Percentiles rank a stretch among this genome's conserved stretches.
These are phyloP conservation scores for Caradrina clavipalpis DNA, from an alignment of 2,888 invertebrate genomes.

Conservation along the genomic window DNA sequence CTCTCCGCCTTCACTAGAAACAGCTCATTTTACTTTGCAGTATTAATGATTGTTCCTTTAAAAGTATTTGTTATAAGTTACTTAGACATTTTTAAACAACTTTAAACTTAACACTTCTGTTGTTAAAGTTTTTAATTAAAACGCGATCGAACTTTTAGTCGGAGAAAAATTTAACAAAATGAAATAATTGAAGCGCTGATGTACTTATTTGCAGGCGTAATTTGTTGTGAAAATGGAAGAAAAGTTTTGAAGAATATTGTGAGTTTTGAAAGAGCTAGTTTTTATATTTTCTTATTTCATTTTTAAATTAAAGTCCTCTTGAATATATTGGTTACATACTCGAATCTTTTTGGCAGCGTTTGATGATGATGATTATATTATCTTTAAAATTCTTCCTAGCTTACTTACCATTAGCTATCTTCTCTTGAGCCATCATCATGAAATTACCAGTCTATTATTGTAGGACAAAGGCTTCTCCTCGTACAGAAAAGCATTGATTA, in stretches of 20 bases:
- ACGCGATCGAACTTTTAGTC: conserved; percentile 3
- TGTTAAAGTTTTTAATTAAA: conserved; percentile 49
- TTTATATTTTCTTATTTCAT: neutral
- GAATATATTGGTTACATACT: too few relatives aligned
- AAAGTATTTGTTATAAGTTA: conserved; percentile 24
- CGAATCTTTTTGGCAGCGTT: too few relatives aligned
- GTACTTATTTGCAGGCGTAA: conserved; percentile 7
- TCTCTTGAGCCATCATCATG: too few relatives aligned
- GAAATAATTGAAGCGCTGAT: conserved; percentile 14
- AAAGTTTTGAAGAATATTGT: neutral
- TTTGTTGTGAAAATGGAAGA: neutral
- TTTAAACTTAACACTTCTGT: conserved; percentile 4
- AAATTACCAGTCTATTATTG: too few relatives aligned
- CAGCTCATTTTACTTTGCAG: conserved; percentile 12
- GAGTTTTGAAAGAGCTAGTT: neutral
- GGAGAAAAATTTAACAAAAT: conserved; percentile 7
- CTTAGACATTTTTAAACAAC: conserved; percentile 21
- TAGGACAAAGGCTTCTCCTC: too few relatives aligned
- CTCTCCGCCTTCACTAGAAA: conserved; percentile 16
- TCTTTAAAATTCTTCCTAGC: too few relatives aligned
- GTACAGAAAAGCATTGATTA: too few relatives aligned
- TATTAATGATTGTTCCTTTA: conserved; percentile 30
- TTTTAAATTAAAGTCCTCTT: too few relatives aligned
- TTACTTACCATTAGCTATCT: too few relatives aligned
- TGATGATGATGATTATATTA: too few relatives aligned